Conservation (phyloP, 2,113 vertebrate genomes). For the Actinemys pallida region DNA sequence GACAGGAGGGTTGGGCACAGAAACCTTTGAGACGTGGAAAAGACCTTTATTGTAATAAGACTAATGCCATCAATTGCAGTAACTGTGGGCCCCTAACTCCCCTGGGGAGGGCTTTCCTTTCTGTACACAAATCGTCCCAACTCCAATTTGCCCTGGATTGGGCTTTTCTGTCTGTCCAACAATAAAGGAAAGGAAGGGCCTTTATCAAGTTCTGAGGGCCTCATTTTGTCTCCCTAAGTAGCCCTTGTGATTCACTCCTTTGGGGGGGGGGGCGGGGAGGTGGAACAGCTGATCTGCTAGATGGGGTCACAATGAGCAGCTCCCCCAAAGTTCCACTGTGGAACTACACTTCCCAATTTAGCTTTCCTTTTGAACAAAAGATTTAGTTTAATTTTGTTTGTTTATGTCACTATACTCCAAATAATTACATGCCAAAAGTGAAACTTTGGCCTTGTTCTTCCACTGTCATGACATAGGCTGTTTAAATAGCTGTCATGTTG, state of each 20-base stretch:
- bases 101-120: background rate
- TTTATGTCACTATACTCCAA: background rate
- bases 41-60: background rate
- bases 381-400: background rate
- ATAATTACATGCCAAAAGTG: background rate
- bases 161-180: background rate
- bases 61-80: background rate
- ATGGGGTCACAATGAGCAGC: background rate
- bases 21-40: background rate
- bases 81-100: background rate
- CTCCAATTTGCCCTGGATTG: background rate
- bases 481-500: background rate
- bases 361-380: background rate
- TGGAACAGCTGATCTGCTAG: background rate
- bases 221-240: background rate
- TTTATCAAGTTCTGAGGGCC: too few relatives aligned
- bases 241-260: too few relatives aligned
- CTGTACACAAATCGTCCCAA: background rate
- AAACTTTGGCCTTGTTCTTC: background rate
- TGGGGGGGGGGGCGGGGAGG: fast-evolving
- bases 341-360: background rate
- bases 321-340: background rate
- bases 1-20: background rate
- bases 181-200: background rate
- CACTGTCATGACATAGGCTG: background rate